phyloP scores from a whole-genome alignment of 2,113 vertebrate genomes.

The Petaurus breviceps region DNA sequence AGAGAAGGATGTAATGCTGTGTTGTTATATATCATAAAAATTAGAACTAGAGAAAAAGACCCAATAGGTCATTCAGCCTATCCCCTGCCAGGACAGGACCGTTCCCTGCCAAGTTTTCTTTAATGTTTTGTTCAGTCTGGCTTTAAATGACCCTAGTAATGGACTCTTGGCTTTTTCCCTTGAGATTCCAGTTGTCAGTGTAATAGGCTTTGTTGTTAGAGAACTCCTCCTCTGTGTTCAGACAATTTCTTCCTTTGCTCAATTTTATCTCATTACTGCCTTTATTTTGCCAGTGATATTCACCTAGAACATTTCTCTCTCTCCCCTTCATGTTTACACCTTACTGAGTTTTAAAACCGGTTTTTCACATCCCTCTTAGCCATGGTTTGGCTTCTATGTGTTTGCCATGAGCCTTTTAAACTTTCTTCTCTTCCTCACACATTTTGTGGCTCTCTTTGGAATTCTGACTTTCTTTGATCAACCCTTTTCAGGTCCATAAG shows the following conservation, averaged over 20 bases:
- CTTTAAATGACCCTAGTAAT: conserved; percentile 59
- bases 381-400: background rate
- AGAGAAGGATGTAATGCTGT: conserved; percentile 38
- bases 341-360: background rate
- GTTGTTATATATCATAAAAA: conserved; percentile 66
- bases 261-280: conserved; percentile 59
- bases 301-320: conserved; percentile 10
- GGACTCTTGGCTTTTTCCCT: conserved; percentile 36
- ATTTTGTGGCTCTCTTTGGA: background rate
- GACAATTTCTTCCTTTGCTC: conserved; percentile 53
- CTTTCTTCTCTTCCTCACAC: background rate
- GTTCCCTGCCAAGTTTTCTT: conserved; percentile 19
- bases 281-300: background rate
- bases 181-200: conserved; percentile 57
- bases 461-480: conserved; percentile 24
- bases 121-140: conserved; percentile 44
- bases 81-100: conserved; percentile 43
- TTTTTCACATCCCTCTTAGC: background rate
- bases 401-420: conserved; percentile 7
- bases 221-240: conserved; percentile 24
- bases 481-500: conserved; percentile 42
- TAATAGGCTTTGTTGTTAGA: conserved; percentile 51
- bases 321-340: background rate
- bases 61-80: conserved; percentile 46
- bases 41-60: conserved; percentile 17